Conservation (phyloP, 2,888 invertebrate genomes). For the Monoplex corrugatus region DNA sequence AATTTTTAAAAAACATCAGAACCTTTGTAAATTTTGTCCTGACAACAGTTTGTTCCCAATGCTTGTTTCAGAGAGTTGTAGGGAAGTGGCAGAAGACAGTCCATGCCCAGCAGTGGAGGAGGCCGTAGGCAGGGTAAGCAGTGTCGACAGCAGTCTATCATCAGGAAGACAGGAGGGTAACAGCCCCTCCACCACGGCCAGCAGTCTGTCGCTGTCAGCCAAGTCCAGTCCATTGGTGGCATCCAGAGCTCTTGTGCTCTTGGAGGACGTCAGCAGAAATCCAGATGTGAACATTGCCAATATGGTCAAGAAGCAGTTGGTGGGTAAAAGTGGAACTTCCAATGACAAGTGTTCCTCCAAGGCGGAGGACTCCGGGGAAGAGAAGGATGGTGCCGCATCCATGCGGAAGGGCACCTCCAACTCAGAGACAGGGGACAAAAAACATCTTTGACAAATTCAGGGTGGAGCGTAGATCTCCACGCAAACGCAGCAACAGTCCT, state of each 20-base stretch:
- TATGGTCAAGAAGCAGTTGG: slow-evolving; percentile 44
- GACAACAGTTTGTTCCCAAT: no score
- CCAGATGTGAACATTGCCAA: slow-evolving; percentile 41
- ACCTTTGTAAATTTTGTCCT: no score
- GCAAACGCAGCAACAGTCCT: slow-evolving; percentile 38
- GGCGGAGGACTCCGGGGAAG: background rate
- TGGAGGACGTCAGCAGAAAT: slow-evolving; percentile 55
- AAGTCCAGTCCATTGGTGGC: slow-evolving; percentile 25
- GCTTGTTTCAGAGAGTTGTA: no score
- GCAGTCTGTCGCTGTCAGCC: slow-evolving; percentile 21
- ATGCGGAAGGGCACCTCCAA: background rate
- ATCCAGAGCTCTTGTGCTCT: slow-evolving; percentile 57
- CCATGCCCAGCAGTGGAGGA: background rate
- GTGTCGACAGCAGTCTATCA: background rate
- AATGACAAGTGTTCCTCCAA: background rate
- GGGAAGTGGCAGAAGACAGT: no score
- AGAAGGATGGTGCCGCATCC: background rate
- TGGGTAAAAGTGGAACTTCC: background rate
- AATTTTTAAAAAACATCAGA: no score
- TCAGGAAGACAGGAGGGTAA: background rate
- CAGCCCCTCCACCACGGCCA: background rate
- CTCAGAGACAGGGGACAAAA: background rate
- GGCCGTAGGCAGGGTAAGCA: background rate
- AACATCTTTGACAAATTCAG: slow-evolving; percentile 56
- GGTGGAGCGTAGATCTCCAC: slow-evolving; percentile 41